Evolutionary conservation across 2,888 invertebrate species (phyloP), one percentile per base, ranked within the genome.

Genomic region (Plusia festucae): DNA sequence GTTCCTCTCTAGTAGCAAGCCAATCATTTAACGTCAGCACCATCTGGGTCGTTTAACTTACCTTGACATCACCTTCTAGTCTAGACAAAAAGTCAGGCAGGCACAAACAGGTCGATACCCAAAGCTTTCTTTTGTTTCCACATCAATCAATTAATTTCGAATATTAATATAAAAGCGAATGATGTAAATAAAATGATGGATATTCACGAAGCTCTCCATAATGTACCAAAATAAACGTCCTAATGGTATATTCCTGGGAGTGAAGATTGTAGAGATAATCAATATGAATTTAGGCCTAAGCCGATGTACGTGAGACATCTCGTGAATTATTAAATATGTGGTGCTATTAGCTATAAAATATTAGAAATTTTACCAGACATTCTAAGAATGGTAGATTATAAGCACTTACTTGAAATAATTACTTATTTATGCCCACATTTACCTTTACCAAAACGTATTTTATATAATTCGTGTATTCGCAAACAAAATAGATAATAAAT

Each of bases 241-340:
- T 40, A 40, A n/a, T 6, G n/a, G n/a, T n/a, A 13, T 16, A 18
- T 16, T 18, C 46, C 18, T 49, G 18, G 46, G 11, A 18, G 18
- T 20, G 60, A 40, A 46, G 60, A 53, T 30, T 60, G 22, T n/a
- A n/a, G 40, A 40, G 44, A 59, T 61, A 56, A 76, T 71, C 66
- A 59, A 76, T 58, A 61, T 73, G 53, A 62, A 60, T 76, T 71
- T 60, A 57, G 30, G 7, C 22, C 30, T 66, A 76, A 66, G 34
- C 56, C 53, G 32, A 16, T 52, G 16, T 71, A 60, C 62, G 71
- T 54, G 56, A 61, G 76, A 71, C 59, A 40, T 40, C 67, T 62
- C 56, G 67, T 76, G 76, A 73, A 76, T 73, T 58, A 76, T 73
- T 73, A 55, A 70, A 27, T 32, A 44, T 44, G 16, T 6, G 73